Evolutionary conservation across 2,888 invertebrate genomes (phyloP).

Genomic region (Ornithoptera alexandrae): DNA sequence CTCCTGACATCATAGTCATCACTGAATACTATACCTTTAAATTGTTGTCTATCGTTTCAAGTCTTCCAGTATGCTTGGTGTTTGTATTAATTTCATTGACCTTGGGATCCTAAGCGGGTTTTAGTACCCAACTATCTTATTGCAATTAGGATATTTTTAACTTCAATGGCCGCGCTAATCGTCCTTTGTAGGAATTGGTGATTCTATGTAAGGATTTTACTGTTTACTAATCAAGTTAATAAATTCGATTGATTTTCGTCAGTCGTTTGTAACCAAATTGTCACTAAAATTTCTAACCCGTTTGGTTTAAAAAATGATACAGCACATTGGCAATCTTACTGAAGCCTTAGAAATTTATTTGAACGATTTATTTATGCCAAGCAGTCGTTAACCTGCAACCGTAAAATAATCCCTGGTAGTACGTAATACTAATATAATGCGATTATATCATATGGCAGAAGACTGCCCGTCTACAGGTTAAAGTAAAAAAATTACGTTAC

Average conservation of each 20-base stretch:
- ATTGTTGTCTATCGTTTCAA: too few relatives aligned
- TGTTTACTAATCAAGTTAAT: neutral
- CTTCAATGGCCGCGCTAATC: too few relatives aligned
- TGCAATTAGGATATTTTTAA: too few relatives aligned
- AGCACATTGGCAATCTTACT: neutral
- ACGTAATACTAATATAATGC: conserved; percentile 19
- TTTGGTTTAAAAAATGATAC: neutral
- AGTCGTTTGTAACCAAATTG: neutral
- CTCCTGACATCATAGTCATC: too few relatives aligned
- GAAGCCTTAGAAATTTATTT: conserved; percentile 17
- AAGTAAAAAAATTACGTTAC: conserved; percentile 8
- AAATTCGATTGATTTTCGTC: neutral
- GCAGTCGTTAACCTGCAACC: conserved; percentile 7
- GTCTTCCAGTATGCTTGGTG: too few relatives aligned
- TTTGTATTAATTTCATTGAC: too few relatives aligned
- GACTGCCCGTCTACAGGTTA: conserved; percentile 4
- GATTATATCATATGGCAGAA: conserved; percentile 12
- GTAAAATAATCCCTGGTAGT: conserved; percentile 15
- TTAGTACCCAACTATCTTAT: too few relatives aligned
- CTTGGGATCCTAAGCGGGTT: too few relatives aligned
- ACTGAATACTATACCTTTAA: too few relatives aligned
- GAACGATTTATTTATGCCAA: conserved; percentile 11
- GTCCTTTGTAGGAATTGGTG: too few relatives aligned
- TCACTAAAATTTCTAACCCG: neutral
- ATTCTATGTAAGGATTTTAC: too few relatives aligned